Evolutionary conservation across 2,797 vertebrate species (phyloP), one percentile per base, ranked within the genome.

Genomic region (Zenarchopterus dispar): DNA sequence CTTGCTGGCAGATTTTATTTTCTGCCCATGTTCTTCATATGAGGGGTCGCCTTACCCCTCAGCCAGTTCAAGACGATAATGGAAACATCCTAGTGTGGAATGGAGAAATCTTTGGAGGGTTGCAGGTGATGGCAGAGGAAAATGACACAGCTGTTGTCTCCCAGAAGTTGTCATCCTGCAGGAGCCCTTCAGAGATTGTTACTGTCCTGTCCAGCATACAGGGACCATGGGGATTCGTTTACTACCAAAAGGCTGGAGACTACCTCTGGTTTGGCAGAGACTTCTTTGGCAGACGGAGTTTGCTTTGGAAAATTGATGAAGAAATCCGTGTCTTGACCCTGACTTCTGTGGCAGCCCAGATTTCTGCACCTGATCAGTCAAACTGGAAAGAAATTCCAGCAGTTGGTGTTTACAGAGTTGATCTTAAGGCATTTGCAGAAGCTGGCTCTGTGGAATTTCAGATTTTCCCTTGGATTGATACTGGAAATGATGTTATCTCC

Each of bases 181-280:
- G 21, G n/a, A 76, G 46, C 19, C 84, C 95, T 15, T 77, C 83
- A 3, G 93, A 95, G 31, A 49, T 96, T 44, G 45, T 97, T 24
- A 85, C 92, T 0, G 58, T 96, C 6, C 87, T 99, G 23, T 94
- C 95, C 7, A 23, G 79, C 0, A 43, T 98, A 15, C 92, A 18
- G 6, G 97, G 98, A 1, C 98, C 97, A 0, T 99, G 98, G 97
- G 92, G 91, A 21, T 95, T 99, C 43, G 89, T 97, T 80, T 99
- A 96, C 87, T 97, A 97, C 60, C 95, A 97, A 64, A 94, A 91
- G 59, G 82, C 82, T 6, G 88, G 56, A 22, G 92, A 94, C 42
- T 90, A 74, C 67, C 90, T 99, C 9, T 99, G 97, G 97, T 98
- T 99, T 80, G 98, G 98, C 28, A 92, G 97, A 70, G 98, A 99